Evolutionary conservation across 1,140 invertebrate species (phyloP).

Genomic region (Drosophila busckii): DNA sequence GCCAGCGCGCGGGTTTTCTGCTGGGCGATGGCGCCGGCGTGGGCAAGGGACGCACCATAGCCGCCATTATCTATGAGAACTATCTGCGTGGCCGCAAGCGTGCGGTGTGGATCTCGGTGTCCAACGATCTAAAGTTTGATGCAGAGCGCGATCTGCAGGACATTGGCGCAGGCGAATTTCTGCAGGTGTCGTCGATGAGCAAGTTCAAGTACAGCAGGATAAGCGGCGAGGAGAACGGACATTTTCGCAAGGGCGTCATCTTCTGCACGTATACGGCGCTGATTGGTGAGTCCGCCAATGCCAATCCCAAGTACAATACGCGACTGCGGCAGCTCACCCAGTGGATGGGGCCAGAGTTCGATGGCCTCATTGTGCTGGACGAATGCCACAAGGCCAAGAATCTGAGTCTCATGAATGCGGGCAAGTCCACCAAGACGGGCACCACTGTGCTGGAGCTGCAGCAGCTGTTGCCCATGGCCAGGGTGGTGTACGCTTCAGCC

Average conservation of each 20-base stretch:
- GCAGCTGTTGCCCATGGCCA: conserved; percentile 93
- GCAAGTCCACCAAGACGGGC: conserved; percentile 94
- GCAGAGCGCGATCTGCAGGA: conserved; percentile 97
- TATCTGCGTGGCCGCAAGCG: conserved; percentile 94
- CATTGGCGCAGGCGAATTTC: conserved; percentile 89
- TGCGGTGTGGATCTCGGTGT: conserved; percentile 98
- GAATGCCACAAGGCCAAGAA: conserved; percentile 99
- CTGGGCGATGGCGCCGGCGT: conserved; percentile 99
- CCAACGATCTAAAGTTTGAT: conserved; percentile 98
- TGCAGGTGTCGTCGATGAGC: conserved; percentile 88
- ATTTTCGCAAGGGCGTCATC: conserved; percentile 96
- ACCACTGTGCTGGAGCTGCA: conserved; percentile 97
- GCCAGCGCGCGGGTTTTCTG: conserved; percentile 95
- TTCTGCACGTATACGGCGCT: conserved; percentile 99
- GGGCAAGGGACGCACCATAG: conserved; percentile 98
- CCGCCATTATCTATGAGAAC: conserved; percentile 98
- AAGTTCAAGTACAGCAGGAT: conserved; percentile 98
- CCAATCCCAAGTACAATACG: conserved; percentile 93
- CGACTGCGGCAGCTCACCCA: conserved; percentile 95
- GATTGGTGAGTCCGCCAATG: conserved; percentile 95
- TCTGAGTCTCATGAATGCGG: conserved; percentile 94
- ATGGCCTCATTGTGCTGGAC: conserved; percentile 97
- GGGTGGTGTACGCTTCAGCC: conserved; percentile 98
- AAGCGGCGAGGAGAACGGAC: conserved; percentile 92
- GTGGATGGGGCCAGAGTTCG: conserved; percentile 97